Conservation (phyloP, 2,888 invertebrate species). For the Oegoconia quadripuncta region DNA sequence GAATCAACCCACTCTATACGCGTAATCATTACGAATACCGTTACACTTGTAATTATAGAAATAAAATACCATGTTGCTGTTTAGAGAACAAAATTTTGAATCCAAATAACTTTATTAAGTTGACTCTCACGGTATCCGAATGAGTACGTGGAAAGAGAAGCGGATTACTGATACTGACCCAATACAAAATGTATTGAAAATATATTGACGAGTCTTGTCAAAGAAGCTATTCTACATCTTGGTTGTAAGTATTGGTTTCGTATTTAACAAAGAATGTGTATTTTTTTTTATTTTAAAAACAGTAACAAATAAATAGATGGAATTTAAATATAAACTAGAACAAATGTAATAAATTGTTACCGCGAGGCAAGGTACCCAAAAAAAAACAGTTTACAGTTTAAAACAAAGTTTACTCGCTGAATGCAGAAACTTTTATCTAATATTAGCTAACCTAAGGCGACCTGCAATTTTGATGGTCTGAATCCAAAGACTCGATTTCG, state of each 20-base stretch:
- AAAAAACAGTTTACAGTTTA: no score
- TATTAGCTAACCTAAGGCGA: no score
- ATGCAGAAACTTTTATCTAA: no score
- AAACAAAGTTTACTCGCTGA: no score
- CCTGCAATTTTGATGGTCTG: no score
- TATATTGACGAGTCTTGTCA: constrained; percentile 3
- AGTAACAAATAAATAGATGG: no score
- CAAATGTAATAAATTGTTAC: no score
- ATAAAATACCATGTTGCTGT: constrained; percentile 50
- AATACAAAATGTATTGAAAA: constrained; percentile 8
- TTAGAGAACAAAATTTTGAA: constrained; percentile 50
- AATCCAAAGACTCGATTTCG: no score
- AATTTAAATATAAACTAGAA: no score
- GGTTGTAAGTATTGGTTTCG: neutral
- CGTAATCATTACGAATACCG: constrained; percentile 29
- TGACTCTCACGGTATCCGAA: constrained; percentile 4
- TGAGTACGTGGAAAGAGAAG: neutral
- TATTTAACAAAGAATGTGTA: neutral
- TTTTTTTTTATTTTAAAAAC: neutral
- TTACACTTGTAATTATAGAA: constrained; percentile 53
- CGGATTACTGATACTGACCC: constrained; percentile 5
- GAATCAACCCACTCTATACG: constrained; percentile 11
- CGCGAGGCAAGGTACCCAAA: no score
- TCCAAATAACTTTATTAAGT: constrained; percentile 47
- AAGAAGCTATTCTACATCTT: constrained; percentile 12